A percentile compares a stretch with the other conserved stretches of the same genome.
phyloP scores from a whole-genome alignment of 2,888 invertebrate genomes.

The Polyommatus iphigenia region DNA sequence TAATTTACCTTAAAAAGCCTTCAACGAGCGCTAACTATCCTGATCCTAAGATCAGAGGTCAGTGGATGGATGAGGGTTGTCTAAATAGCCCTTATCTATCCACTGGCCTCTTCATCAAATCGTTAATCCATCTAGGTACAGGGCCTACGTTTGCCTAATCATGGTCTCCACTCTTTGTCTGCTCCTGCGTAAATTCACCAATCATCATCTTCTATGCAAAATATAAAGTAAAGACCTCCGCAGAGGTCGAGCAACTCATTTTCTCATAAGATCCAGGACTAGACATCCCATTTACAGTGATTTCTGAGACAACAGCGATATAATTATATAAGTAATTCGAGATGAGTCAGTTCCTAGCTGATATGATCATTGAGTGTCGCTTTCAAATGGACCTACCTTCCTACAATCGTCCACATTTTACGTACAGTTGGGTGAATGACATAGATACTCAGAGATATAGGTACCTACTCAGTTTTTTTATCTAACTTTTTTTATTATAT shows the following conservation, averaged over 20 bases:
- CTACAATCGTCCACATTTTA: conserved; percentile 38
- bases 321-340: conserved; percentile 56
- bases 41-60: too few species aligned
- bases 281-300: neutral
- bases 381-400: conserved; percentile 50
- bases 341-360: conserved; percentile 37
- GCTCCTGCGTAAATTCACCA: too few species aligned
- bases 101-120: too few species aligned
- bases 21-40: too few species aligned
- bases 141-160: too few species aligned
- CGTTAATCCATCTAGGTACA: too few species aligned
- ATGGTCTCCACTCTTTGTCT: too few species aligned
- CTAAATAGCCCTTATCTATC: too few species aligned
- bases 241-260: conserved; percentile 3
- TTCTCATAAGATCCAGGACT: neutral
- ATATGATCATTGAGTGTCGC: conserved; percentile 53
- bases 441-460: neutral
- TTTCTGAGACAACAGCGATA: conserved; percentile 45
- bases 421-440: conserved; percentile 40
- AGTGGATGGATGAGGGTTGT: too few species aligned
- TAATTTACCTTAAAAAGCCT: too few species aligned
- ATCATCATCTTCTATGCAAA: neutral
- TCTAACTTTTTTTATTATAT: too few species aligned
- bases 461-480: too few species aligned
- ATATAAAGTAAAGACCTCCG: neutral